A percentile compares a stretch with the other conserved stretches of the same genome.
phyloP scores from a whole-genome alignment of 2,888 invertebrate genomes.

The Microchrysa polita region DNA sequence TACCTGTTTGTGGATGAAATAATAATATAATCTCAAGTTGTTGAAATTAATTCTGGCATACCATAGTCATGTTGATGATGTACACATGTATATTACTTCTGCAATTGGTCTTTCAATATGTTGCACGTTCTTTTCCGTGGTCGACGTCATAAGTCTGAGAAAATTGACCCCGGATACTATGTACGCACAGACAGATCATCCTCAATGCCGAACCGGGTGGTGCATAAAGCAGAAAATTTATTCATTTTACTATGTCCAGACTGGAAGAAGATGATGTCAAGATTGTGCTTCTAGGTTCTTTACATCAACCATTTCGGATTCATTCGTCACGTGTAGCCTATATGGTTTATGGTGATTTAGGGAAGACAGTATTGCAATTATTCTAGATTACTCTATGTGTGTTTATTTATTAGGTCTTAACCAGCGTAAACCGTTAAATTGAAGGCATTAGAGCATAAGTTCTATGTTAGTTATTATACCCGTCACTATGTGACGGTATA shows the following conservation, averaged over 20 bases:
- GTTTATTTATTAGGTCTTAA: conserved; percentile 2
- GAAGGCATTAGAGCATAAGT: neutral
- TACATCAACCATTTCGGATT: neutral
- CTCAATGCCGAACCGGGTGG: neutral
- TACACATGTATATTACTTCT: no score
- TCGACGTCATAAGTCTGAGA: neutral
- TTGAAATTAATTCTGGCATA: no score
- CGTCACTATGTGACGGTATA: no score
- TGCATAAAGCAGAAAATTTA: conserved; percentile 30
- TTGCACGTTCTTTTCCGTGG: neutral
- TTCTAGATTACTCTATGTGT: conserved; percentile 1
- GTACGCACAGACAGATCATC: neutral
- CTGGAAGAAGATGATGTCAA: neutral
- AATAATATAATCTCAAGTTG: no score
- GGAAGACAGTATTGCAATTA: neutral
- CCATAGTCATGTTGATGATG: no score
- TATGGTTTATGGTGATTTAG: neutral
- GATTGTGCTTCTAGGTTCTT: neutral
- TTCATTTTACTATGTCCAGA: neutral
- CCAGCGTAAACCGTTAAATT: neutral
- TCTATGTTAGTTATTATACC: no score
- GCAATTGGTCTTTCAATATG: no score
- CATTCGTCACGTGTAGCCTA: neutral
- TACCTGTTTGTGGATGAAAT: no score
- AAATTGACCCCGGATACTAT: conserved; percentile 6